Conservation (phyloP, 1,140 invertebrate genomes). For the Drosophila bifasciata region DNA sequence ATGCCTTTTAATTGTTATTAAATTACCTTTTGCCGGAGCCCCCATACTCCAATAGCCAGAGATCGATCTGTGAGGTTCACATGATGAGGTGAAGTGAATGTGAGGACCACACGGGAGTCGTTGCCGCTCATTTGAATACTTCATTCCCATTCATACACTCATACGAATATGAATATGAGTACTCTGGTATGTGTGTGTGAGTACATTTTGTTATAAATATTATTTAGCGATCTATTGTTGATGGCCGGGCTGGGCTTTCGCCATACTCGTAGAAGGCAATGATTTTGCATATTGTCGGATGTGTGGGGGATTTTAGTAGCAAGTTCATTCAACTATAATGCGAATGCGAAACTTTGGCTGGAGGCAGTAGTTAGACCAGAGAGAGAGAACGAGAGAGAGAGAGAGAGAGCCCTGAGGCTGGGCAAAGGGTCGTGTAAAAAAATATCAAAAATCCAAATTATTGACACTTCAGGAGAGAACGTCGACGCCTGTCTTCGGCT, state of each 20-base stretch:
- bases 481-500: slow-evolving; percentile 26
- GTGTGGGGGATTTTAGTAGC: slow-evolving; percentile 32
- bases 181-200: background rate
- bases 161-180: slow-evolving; percentile 11
- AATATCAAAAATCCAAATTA: slow-evolving; percentile 69
- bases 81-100: slow-evolving; percentile 54
- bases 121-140: slow-evolving; percentile 21
- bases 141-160: slow-evolving; percentile 8
- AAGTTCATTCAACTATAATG: slow-evolving; percentile 77
- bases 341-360: slow-evolving; percentile 40
- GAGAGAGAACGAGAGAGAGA: slow-evolving; percentile 9
- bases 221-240: slow-evolving; percentile 74
- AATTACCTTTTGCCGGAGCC: slow-evolving; percentile 62
- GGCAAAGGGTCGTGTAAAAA: slow-evolving; percentile 16
- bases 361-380: background rate
- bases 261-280: slow-evolving; percentile 59
- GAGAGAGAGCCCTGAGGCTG: slow-evolving; percentile 29
- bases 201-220: slow-evolving; percentile 65
- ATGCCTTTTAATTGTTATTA: slow-evolving; percentile 82
- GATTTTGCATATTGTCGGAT: slow-evolving; percentile 74
- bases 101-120: slow-evolving; percentile 50
- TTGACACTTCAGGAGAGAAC: slow-evolving; percentile 79
- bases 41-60: slow-evolving; percentile 50
- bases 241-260: slow-evolving; percentile 53
- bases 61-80: slow-evolving; percentile 40